A percentile compares a stretch with the other conserved stretches of the same genome.
These are phyloP conservation scores for Asobara japonica DNA, from an alignment of 1,140 invertebrate species.

Conservation along the genomic window DNA sequence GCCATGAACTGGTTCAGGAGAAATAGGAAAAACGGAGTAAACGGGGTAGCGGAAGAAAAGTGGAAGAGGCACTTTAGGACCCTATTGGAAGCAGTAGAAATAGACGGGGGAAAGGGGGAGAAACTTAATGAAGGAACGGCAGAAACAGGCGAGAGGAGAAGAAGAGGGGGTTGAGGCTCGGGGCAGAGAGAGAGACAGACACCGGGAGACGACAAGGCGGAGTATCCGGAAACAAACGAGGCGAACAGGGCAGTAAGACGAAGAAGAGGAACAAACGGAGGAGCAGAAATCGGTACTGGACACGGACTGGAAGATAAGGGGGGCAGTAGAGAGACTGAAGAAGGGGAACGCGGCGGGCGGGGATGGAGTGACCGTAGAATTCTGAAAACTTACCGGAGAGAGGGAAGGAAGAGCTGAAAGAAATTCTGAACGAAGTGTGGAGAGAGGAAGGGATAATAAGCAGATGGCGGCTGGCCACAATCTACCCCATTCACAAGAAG, in stretches of 20 bases:
- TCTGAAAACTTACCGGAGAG: constrained; percentile 36
- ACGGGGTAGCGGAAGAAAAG: neutral
- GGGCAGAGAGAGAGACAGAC: neutral
- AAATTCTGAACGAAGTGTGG: neutral
- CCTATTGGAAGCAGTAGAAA: neutral
- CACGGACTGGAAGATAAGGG: constrained; percentile 34
- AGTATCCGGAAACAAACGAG: neutral
- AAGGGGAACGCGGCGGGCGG: constrained; percentile 46
- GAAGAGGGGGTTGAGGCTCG: neutral
- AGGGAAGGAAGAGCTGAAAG: neutral
- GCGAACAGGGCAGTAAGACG: neutral
- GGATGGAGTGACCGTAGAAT: constrained; percentile 44
- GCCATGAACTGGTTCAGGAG: neutral
- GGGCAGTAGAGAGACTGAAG: constrained; percentile 43
- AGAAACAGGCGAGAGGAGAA: neutral
- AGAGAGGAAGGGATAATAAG: neutral
- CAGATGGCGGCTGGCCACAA: constrained; percentile 15
- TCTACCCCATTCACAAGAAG: constrained; percentile 34
- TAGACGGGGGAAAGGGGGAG: neutral
- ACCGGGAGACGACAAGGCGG: neutral
- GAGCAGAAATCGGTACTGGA: neutral
- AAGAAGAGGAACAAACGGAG: neutral
- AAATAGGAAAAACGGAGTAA: neutral
- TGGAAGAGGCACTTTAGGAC: constrained; percentile 17
- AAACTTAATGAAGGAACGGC: too few species aligned